phyloP scores from a whole-genome alignment of 2,113 vertebrate species.

The Rhynchomys soricoides region DNA sequence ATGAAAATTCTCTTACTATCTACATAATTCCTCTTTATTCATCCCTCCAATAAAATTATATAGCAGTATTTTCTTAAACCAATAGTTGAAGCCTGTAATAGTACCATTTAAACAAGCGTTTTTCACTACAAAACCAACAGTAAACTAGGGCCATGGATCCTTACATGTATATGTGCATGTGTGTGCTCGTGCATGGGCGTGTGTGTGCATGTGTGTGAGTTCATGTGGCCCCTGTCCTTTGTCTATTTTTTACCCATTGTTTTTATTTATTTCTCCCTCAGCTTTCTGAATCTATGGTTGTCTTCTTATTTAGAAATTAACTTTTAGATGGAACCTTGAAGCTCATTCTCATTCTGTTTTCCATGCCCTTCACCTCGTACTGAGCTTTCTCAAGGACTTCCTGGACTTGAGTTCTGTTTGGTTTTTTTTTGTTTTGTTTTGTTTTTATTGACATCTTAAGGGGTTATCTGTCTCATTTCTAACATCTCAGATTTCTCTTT shows the following conservation, averaged over 20 bases:
- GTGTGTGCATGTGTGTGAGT: neutral
- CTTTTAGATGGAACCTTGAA: neutral
- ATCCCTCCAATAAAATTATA: conserved; percentile 10
- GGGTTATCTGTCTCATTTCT: neutral
- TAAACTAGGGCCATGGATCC: neutral
- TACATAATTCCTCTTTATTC: neutral
- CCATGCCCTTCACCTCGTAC: neutral
- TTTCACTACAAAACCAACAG: conserved; percentile 23
- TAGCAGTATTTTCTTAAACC: neutral
- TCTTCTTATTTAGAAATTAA: neutral
- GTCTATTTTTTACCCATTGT: neutral
- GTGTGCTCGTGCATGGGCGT: neutral
- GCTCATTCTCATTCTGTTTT: neutral
- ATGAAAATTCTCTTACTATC: neutral
- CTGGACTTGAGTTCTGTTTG: neutral
- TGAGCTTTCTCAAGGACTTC: neutral
- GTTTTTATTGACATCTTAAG: neutral
- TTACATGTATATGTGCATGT: neutral
- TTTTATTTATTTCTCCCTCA: neutral
- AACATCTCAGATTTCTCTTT: conserved; percentile 20
- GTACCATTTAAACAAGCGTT: neutral
- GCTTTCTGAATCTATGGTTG: neutral
- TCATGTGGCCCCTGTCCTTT: neutral
- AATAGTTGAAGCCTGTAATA: neutral
- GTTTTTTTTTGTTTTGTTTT: too few relatives aligned